Evolutionary conservation across 2,888 invertebrate genomes (phyloP), one percentile per base, ranked within the genome.

Genomic region (Habrosyne pyritoides): DNA sequence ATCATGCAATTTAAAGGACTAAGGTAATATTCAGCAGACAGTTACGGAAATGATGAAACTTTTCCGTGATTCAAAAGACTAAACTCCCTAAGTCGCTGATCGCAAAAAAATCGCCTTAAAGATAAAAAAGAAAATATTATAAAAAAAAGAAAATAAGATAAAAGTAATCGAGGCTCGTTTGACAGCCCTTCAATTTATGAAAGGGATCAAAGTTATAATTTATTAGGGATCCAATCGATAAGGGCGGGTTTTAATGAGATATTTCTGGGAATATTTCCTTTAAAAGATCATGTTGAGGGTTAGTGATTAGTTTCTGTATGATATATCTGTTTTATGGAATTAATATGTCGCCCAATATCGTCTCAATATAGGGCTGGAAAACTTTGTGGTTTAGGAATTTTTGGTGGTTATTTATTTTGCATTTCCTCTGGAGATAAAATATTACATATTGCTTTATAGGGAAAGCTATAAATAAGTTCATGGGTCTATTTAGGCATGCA

Each of bases 161-260:
- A 69, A 77, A 75, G 69, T 61, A 65, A 69, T 69, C 66, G 70
- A 69, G 62, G 52, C 59, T 63, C 62, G 63, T 69, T 67, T 77
- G 79, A 80, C 79, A 79, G 75, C 67, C 62, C 69, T 67, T 74
- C 77, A 79, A 80, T 79, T 81, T 78, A 73, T 70, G 64, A 67
- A 71, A 76, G 72, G 81, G 82, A 83, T 83, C 83, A 81, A 78
- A 82, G 81, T 79, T 78, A 73, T 80, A 79, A 83, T 82, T 83
- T 82, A 81, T 81, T 77, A 78, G 73, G 70, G 71, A 72, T 67
- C 71, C 73, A 75, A 74, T 74, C 75, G 75, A 75, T 77, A 74
- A 74, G 66, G 67, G 66, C 54, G 56, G 55, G 60, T 64, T 72
- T 78, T 79, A 77, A 75, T 65, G 73, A 75, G 67, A 71, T 80